Percentiles rank a stretch among this genome's conserved stretches.
Conservation (phyloP, 2,888 invertebrate genomes). For the Platerodrilus igneus region DNA sequence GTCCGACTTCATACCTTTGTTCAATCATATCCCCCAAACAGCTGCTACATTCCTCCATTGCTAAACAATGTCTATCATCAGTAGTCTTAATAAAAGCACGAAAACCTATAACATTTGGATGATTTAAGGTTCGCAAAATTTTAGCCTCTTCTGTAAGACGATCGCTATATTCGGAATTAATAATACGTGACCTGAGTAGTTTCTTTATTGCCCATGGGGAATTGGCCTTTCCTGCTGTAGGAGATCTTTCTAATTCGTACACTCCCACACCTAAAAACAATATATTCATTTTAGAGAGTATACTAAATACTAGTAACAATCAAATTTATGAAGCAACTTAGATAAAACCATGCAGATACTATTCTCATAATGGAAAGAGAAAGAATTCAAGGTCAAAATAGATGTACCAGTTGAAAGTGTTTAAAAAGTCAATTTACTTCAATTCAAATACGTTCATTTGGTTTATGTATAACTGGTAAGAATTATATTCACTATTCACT, state of each 20-base stretch:
- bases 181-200: conserved; percentile 48
- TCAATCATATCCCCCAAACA: conserved; percentile 75
- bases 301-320: conserved; percentile 6
- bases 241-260: conserved; percentile 70
- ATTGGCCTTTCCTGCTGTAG: conserved; percentile 59
- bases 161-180: conserved; percentile 47
- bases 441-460: too few relatives aligned
- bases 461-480: too few relatives aligned
- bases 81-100: conserved; percentile 52
- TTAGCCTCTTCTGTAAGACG: conserved; percentile 68
- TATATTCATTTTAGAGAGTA: not conserved
- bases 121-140: conserved; percentile 62
- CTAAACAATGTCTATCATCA: conserved; percentile 60
- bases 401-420: not conserved
- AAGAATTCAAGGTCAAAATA: not conserved
- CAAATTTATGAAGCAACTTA: not conserved
- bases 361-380: not conserved
- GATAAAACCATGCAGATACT: not conserved
- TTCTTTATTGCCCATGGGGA: conserved; percentile 88
- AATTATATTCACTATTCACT: too few relatives aligned
- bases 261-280: conserved; percentile 66
- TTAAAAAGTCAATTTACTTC: too few relatives aligned
- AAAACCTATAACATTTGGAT: conserved; percentile 82
- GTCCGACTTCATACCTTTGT: conserved; percentile 53
- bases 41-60: conserved; percentile 72